These are phyloP conservation scores for Chaenogobius annularis DNA, from an alignment of 2,113 vertebrate genomes.

Conservation along the genomic window DNA sequence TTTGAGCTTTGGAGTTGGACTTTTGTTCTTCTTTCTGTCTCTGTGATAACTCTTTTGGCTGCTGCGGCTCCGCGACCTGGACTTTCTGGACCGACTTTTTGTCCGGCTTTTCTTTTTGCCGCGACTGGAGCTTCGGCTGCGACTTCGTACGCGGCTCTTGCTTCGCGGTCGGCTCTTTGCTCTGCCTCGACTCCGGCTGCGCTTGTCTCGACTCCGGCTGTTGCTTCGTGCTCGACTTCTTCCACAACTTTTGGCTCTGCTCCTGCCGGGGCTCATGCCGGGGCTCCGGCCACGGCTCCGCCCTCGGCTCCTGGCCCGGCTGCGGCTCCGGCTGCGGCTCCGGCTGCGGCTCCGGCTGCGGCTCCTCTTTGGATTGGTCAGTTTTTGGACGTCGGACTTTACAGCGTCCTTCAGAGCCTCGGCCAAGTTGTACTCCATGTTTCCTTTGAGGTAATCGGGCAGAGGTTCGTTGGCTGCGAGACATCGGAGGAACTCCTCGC, in stretches of 20 bases:
- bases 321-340: no score
- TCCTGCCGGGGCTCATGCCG: no score
- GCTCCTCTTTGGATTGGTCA: no score
- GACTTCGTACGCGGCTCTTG: slow-evolving; percentile 47
- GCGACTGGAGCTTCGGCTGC: slow-evolving; percentile 43
- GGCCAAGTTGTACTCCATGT: slow-evolving; percentile 64
- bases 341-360: no score
- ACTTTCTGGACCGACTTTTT: slow-evolving; percentile 50
- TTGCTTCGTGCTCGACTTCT: slow-evolving; percentile 57
- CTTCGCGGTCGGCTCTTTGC: slow-evolving; percentile 38
- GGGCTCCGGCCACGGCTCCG: no score
- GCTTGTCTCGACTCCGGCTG: slow-evolving; percentile 19
- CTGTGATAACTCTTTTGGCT: slow-evolving; percentile 20
- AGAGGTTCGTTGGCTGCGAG: slow-evolving; percentile 72
- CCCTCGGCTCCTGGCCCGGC: no score
- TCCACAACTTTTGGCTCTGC: slow-evolving; percentile 8
- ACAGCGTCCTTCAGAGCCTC: slow-evolving; percentile 56
- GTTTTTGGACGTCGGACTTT: no score
- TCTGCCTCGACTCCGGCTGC: slow-evolving; percentile 10
- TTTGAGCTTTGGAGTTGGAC: neutral
- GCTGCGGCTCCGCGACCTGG: slow-evolving; percentile 54
- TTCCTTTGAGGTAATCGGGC: slow-evolving; percentile 68
- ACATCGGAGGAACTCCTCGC: slow-evolving; percentile 75
- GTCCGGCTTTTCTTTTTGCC: slow-evolving; percentile 52
- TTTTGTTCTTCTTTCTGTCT: slow-evolving; percentile 40